Evolutionary conservation across 2,888 invertebrate genomes (phyloP).

Genomic region (Melanostoma mellinum): DNA sequence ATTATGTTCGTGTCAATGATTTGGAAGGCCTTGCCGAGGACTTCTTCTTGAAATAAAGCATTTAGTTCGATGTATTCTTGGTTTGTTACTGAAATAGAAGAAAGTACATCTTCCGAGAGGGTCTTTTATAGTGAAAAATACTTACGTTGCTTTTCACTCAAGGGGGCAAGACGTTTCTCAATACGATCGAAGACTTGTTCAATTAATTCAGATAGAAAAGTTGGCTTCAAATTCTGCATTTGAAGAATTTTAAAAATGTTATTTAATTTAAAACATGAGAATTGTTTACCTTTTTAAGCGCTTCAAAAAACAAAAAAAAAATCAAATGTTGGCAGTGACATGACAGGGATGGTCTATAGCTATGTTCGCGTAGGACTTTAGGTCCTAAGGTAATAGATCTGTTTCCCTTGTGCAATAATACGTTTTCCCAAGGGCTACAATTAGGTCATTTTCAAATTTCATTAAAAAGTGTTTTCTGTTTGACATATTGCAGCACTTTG

Average conservation of each 20-base stretch:
- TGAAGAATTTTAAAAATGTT: no score
- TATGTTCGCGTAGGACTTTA: no score
- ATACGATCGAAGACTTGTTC: slow-evolving; percentile 56
- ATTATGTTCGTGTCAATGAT: slow-evolving; percentile 85
- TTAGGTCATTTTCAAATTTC: no score
- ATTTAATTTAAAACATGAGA: no score
- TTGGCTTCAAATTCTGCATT: slow-evolving; percentile 44
- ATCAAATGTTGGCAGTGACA: not conserved
- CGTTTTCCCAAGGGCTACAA: no score
- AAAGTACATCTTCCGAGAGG: no score
- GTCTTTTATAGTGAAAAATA: not conserved
- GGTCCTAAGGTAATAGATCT: no score
- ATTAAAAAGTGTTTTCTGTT: no score
- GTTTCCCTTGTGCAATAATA: no score
- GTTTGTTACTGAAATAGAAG: slow-evolving; percentile 83
- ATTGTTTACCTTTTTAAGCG: no score
- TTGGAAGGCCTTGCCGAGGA: slow-evolving; percentile 85
- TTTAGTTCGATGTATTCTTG: slow-evolving; percentile 84
- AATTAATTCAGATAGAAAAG: slow-evolving; percentile 48
- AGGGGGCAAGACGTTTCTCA: slow-evolving; percentile 12
- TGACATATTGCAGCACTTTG: no score
- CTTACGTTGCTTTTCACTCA: slow-evolving; percentile 24
- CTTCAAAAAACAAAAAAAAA: not conserved
- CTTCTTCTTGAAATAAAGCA: slow-evolving; percentile 84
- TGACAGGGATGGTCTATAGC: no score